Evolutionary conservation across 1,140 invertebrate species (phyloP), one percentile per base, ranked within the genome.

Genomic region (Aleiodes sp.): DNA sequence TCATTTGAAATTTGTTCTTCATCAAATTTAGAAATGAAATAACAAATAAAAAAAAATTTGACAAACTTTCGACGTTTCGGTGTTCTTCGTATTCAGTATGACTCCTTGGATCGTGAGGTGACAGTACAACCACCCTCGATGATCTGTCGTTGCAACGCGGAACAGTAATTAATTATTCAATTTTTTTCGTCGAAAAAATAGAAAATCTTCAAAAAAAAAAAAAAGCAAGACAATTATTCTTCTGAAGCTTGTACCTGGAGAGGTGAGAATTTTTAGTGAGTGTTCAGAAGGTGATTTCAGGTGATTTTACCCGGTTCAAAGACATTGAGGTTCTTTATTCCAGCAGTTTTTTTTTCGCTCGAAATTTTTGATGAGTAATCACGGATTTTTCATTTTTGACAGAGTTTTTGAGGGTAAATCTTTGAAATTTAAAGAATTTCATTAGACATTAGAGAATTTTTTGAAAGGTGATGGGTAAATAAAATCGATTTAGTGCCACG

Each of bases 51-150:
- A 59, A 31, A 59, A 59, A 4, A 16, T 29, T 59, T 59, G 16
- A 52, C 46, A 52, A 24, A 24, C 8, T 52, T 52, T 52, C 19
- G 46, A 21, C 26, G 16, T 52, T 52, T 52, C 19, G 46, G 46
- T 52, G 21, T 52, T 21, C 21, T 16, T 12, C n/a, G n/a, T 1
- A 33, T 8, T 33, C 9, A 29, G 39, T 31, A 16, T 35, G 64
- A 56, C 33, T 67, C 12, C 52, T n/a, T 59, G 29, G 33, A 39
- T 26, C 33, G 33, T 62, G 60, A 62, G 33, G 33, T 59, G 52
- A 67, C 65, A 60, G 65, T n/a, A 59, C 56, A 67, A 67, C 56
- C 33, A 67, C 64, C 64, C 64, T 66, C 46, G 29, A 26, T 37
- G 41, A 37, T 10, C 39, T 57, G 56, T 59, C 35, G 26, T 39